Evolutionary conservation across 2,888 invertebrate genomes (phyloP).

Genomic region (Athrips mouffetella): DNA sequence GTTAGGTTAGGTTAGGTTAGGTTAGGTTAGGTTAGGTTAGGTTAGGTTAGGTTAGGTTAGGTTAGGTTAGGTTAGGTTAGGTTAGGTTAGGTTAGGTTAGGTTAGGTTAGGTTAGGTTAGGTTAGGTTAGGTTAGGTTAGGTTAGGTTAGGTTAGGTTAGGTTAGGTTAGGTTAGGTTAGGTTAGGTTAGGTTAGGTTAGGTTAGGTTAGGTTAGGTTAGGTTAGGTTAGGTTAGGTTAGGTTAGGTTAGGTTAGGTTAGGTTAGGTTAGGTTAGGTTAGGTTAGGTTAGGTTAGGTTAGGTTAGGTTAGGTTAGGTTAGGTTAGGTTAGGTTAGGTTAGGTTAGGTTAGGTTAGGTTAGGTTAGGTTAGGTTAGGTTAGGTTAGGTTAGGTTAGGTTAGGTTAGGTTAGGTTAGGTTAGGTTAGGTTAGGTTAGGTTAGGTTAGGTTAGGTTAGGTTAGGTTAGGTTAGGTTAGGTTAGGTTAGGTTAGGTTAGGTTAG

Average conservation of each 20-base stretch:
- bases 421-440: slow-evolving; percentile 21
- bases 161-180: slow-evolving; percentile 21
- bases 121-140: slow-evolving; percentile 14
- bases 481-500: slow-evolving; percentile 30
- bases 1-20: slow-evolving; percentile 14
- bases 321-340: slow-evolving; percentile 14
- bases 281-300: slow-evolving; percentile 15
- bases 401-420: slow-evolving; percentile 17
- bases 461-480: slow-evolving; percentile 30
- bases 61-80: slow-evolving; percentile 21
- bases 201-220: slow-evolving; percentile 21
- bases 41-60: slow-evolving; percentile 22
- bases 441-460: slow-evolving; percentile 23
- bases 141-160: slow-evolving; percentile 18
- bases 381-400: slow-evolving; percentile 9
- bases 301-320: slow-evolving; percentile 10
- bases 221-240: slow-evolving; percentile 24
- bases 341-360: slow-evolving; percentile 10
- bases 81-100: slow-evolving; percentile 18
- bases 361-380: neutral
- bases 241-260: slow-evolving; percentile 26
- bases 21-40: slow-evolving; percentile 20
- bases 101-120: slow-evolving; percentile 20
- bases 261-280: slow-evolving; percentile 21
- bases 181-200: slow-evolving; percentile 19